Conservation (phyloP, 2,113 vertebrate genomes). For the Grammomys surdaster region DNA sequence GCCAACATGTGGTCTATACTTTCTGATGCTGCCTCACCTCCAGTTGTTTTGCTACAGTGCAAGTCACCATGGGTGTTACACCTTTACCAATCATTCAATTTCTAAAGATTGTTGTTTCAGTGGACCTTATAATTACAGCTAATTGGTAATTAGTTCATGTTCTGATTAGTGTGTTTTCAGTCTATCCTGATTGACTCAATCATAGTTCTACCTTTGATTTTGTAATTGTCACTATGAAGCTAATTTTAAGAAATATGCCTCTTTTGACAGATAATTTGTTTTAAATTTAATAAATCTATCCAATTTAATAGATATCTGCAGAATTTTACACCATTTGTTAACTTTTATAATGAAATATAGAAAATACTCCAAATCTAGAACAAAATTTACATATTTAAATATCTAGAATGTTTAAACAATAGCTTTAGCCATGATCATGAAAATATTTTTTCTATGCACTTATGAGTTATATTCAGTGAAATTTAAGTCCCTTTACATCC, state of each 20-base stretch:
- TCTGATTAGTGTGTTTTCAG: background rate
- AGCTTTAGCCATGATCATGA: background rate
- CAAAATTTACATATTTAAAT: background rate
- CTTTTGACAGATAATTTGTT: background rate
- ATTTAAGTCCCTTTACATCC: background rate
- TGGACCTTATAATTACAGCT: background rate
- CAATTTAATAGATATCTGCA: background rate
- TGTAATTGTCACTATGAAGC: background rate
- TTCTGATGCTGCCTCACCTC: background rate
- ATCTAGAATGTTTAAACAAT: background rate
- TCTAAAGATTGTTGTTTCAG: background rate
- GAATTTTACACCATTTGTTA: constrained; percentile 1
- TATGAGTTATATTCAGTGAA: background rate
- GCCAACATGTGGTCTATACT: background rate
- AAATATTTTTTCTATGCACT: background rate
- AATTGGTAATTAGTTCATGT: background rate
- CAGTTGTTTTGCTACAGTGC: background rate
- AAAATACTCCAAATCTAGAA: background rate
- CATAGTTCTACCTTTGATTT: constrained; percentile 26
- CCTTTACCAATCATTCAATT: background rate
- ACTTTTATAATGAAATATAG: background rate
- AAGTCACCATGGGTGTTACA: too few species aligned
- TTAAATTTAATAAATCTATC: background rate
- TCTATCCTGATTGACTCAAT: background rate
- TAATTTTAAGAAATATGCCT: background rate